Percentiles rank a stretch among this genome's conserved stretches.
Evolutionary conservation across 2,888 invertebrate species (phyloP).

Genomic region (Tipula lateralis): DNA sequence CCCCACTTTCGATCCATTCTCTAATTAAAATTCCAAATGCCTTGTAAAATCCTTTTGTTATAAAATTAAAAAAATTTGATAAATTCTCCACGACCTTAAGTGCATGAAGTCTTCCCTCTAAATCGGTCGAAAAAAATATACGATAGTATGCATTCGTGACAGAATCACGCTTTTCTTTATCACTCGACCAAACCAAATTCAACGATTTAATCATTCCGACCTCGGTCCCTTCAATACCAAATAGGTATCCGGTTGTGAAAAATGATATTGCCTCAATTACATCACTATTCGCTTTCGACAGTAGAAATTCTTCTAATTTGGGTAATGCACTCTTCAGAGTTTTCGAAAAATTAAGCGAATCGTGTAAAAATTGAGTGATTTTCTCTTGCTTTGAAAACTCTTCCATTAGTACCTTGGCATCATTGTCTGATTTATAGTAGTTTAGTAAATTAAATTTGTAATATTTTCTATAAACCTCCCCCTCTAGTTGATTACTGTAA

Average conservation of each 20-base stretch:
- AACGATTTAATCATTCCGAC: constrained; percentile 72
- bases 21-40: constrained; percentile 59
- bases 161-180: constrained; percentile 66
- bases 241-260: constrained; percentile 74
- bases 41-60: constrained; percentile 56
- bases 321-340: constrained; percentile 50
- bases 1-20: constrained; percentile 57
- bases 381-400: constrained; percentile 57
- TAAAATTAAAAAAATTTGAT: constrained; percentile 52
- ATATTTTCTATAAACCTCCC: background rate
- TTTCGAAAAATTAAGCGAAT: constrained; percentile 53
- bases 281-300: constrained; percentile 69
- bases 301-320: constrained; percentile 67
- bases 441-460: background rate
- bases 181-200: constrained; percentile 73
- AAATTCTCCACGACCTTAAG: constrained; percentile 57
- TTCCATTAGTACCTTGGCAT: constrained; percentile 40
- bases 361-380: constrained; percentile 68
- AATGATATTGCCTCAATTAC: constrained; percentile 86
- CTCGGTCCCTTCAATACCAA: constrained; percentile 68
- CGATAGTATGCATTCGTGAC: constrained; percentile 70
- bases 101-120: constrained; percentile 49
- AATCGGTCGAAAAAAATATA: constrained; percentile 47
- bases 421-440: background rate
- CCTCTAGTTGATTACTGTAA: background rate